A percentile compares a stretch with the other conserved stretches of the same genome.
phyloP scores from a whole-genome alignment of 2,113 vertebrate genomes.

The Otus sunia region DNA sequence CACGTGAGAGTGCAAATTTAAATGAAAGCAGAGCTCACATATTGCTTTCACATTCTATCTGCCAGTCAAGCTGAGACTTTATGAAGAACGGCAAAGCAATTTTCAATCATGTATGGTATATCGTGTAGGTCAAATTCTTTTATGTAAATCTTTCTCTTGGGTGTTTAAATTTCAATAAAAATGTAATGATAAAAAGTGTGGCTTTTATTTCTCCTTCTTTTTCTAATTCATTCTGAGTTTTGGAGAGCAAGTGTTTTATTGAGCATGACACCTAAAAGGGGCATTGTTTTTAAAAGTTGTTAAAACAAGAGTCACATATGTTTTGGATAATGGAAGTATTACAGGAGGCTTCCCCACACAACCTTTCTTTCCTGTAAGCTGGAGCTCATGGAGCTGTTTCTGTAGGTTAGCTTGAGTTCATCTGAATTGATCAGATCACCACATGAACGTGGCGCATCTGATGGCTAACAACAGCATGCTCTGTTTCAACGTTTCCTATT shows the following conservation, averaged over 20 bases:
- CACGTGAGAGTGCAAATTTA: constrained; percentile 49
- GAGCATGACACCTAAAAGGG: constrained; percentile 62
- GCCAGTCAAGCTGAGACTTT: constrained; percentile 72
- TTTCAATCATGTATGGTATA: constrained; percentile 69
- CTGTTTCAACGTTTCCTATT: neutral
- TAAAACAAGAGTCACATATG: constrained; percentile 53
- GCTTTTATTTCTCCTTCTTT: constrained; percentile 65
- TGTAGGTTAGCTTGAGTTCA: constrained; percentile 21
- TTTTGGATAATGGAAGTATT: constrained; percentile 47
- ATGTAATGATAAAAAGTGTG: constrained; percentile 60
- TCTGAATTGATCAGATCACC: neutral
- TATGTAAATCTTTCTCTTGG: constrained; percentile 75
- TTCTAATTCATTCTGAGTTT: constrained; percentile 68
- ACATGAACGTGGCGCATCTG: neutral
- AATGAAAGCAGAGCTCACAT: constrained; percentile 68
- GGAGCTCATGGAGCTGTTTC: neutral
- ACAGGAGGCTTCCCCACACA: neutral
- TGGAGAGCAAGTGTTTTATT: constrained; percentile 66
- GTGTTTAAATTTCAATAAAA: constrained; percentile 78
- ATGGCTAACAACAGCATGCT: neutral
- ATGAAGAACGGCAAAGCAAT: constrained; percentile 71
- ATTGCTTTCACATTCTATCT: constrained; percentile 70
- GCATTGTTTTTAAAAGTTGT: constrained; percentile 64
- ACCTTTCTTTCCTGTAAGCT: neutral
- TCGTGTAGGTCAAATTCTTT: constrained; percentile 72